Evolutionary conservation across 1,140 invertebrate genomes (phyloP), one percentile per base, ranked within the genome.

Genomic region (Hydropsyche tenuis): DNA sequence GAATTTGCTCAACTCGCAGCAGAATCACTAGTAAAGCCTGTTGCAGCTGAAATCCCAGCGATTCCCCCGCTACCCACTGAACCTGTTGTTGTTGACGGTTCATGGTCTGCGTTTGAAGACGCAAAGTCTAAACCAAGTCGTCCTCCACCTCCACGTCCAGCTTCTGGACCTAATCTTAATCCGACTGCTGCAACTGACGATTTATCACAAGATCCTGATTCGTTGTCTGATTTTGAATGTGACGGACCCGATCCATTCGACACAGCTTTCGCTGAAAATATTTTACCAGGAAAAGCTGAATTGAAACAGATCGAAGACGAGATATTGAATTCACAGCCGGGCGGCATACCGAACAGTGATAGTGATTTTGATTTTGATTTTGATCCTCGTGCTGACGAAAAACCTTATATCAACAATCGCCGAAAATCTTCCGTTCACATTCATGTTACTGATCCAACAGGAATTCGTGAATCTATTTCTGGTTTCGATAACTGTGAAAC

Each of bases 241-340:
- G 76, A 77, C 20, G 76, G 76, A 11, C 76, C 84, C 75, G 93
- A 95, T 88, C 94, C 93, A 0, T 96, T 96, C 79, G 94, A 96
- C 80, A 95, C 94, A 9, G 89, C 91, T 56, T 93, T 94, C 84
- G 93, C 91, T 0, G 91, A 93, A 45, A 91, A 91, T 78, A 87
- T 94, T 46, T 81, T 93, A 56, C 90, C 91, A 7, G 89, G 89
- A 42, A 89, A 90, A 81, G 83, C 85, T 25, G 89, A 91, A 75
- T 60, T 77, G 45, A 77, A 71, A 51, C 73, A 77, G 45, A 73
- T 77, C 12, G 76, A 77, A 75, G 62, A 75, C 71, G 76, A 77
- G 46, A 70, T 77, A 45, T 73, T 77, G 22, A 75, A 73, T 48
- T 60, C 25, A 7, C 14, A 73, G 12, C 22, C 43, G 1, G 16